Evolutionary conservation across 2,113 vertebrate genomes (phyloP).

Genomic region (Calyptomena viridis): DNA sequence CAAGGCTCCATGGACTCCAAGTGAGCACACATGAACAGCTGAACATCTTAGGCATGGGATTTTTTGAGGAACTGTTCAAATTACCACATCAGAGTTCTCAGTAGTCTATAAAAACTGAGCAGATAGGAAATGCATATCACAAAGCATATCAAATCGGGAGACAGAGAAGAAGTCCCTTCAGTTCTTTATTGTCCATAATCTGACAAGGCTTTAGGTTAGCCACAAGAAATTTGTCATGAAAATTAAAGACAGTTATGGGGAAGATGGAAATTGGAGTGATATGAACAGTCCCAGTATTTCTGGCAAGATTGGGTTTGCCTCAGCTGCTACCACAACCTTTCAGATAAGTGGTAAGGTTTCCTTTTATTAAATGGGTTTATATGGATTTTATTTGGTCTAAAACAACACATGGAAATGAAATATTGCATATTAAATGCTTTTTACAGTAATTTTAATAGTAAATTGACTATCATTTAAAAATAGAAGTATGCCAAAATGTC

Average conservation of each 20-base stretch:
- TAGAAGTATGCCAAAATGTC: not conserved
- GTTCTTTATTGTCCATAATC: not conserved
- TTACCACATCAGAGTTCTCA: slow-evolving; percentile 42
- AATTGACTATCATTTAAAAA: not conserved
- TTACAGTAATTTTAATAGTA: not conserved
- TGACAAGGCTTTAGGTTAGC: slow-evolving; percentile 1
- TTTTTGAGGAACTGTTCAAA: slow-evolving; percentile 61
- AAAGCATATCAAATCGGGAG: not conserved
- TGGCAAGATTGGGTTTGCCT: slow-evolving; percentile 38
- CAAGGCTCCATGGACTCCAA: not conserved
- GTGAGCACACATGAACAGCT: not conserved
- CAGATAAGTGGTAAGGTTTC: slow-evolving; percentile 72
- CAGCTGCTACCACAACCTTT: slow-evolving; percentile 53
- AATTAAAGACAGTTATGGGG: not conserved
- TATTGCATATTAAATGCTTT: not conserved
- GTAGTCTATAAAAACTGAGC: slow-evolving; percentile 50
- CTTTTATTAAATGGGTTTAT: not conserved
- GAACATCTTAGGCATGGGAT: not conserved
- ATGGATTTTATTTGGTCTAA: not conserved
- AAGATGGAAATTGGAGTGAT: slow-evolving; percentile 1
- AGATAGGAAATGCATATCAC: slow-evolving; percentile 57
- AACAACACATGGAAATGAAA: not conserved
- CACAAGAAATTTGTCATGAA: slow-evolving; percentile 51
- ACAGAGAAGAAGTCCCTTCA: not conserved
- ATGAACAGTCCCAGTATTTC: not conserved